These are phyloP conservation scores for Siphamia tubifer DNA, from an alignment of 2,113 vertebrate genomes.

Conservation along the genomic window DNA sequence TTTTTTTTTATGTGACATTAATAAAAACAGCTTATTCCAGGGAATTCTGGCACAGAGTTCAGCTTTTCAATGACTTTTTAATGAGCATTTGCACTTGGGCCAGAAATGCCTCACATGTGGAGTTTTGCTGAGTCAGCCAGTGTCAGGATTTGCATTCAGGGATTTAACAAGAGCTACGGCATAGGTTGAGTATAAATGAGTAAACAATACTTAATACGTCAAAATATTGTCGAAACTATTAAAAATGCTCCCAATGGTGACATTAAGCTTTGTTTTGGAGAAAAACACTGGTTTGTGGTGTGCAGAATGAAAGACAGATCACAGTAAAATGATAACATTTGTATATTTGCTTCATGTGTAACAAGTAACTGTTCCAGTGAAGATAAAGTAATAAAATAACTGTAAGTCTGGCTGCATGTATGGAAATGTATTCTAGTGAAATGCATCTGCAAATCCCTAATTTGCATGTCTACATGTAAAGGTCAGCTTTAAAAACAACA, in stretches of 20 bases:
- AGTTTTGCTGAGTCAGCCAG: background rate
- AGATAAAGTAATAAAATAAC: background rate
- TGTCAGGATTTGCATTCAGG: background rate
- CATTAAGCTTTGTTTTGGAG: background rate
- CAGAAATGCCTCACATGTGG: background rate
- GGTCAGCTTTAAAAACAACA: background rate
- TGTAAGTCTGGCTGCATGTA: background rate
- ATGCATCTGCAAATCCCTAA: background rate
- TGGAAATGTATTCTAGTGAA: background rate
- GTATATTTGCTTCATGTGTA: background rate
- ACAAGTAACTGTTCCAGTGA: background rate
- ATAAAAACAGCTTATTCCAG: no score
- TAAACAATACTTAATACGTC: background rate
- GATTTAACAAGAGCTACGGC: background rate
- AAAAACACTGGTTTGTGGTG: background rate
- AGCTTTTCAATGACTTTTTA: background rate
- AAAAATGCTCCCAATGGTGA: no score
- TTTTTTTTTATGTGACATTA: no score
- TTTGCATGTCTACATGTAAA: background rate
- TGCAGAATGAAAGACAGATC: background rate
- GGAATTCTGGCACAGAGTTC: no score
- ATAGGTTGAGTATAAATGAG: background rate
- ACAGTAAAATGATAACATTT: slow-evolving; percentile 1
- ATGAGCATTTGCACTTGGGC: background rate
- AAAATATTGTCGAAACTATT: background rate